Percentiles rank a stretch among this genome's conserved stretches.
Conservation (phyloP, 1,140 invertebrate genomes). For the Galendromus occidentalis region DNA sequence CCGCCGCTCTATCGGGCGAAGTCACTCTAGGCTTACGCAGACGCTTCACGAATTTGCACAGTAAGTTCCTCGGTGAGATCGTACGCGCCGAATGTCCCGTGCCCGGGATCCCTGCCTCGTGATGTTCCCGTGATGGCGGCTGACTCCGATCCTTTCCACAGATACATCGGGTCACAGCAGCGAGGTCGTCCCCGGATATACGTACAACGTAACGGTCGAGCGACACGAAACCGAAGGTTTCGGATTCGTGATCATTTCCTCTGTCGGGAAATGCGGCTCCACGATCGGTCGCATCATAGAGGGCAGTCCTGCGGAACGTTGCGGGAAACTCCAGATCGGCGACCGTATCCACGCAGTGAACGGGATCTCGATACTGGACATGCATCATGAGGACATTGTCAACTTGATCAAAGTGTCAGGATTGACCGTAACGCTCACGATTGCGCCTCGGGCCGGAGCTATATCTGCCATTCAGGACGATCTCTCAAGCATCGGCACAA, state of each 20-base stretch:
- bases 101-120: slow-evolving; percentile 11
- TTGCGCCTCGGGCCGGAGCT: slow-evolving; percentile 36
- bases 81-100: too few species aligned
- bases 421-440: slow-evolving; percentile 66
- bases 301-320: slow-evolving; percentile 79
- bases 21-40: slow-evolving; percentile 49
- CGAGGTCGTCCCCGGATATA: slow-evolving; percentile 22
- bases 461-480: slow-evolving; percentile 4
- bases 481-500: neutral
- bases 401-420: slow-evolving; percentile 80
- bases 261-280: slow-evolving; percentile 71
- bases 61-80: too few species aligned
- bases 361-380: slow-evolving; percentile 65
- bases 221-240: slow-evolving; percentile 87
- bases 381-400: slow-evolving; percentile 89
- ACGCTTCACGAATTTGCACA: slow-evolving; percentile 29
- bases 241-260: slow-evolving; percentile 95
- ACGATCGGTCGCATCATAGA: slow-evolving; percentile 85
- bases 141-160: slow-evolving; percentile 5
- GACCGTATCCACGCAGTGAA: slow-evolving; percentile 93
- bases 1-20: slow-evolving; percentile 51
- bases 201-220: slow-evolving; percentile 67
- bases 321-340: slow-evolving; percentile 67
- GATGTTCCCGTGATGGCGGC: slow-evolving; percentile 4
- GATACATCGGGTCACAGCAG: slow-evolving; percentile 18